Evolutionary conservation across 2,797 vertebrate genomes (phyloP), one percentile per base, ranked within the genome.

Genomic region (Oreochromis mossambicus): DNA sequence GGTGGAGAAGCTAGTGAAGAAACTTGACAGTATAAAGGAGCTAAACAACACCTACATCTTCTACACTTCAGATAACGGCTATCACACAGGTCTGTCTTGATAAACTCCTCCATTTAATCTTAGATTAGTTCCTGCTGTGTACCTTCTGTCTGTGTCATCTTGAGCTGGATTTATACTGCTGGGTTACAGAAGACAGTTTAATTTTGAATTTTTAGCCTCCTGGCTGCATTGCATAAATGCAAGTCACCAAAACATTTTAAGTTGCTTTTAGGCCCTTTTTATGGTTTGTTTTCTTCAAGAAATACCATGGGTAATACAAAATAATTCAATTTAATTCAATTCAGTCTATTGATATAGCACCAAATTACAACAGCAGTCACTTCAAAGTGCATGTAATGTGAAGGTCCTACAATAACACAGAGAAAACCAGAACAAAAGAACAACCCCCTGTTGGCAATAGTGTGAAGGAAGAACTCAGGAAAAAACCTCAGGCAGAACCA

Each of bases 51-150:
- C 97, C 9, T 97, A 96, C 89, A 91, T 97, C 91, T 93, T 97
- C 92, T 97, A 95, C 91, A 96, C 96, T 2, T 97, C 97, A 0
- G 97, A 97, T 88, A 96, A 97, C 14, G 97, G 97, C 83, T 97
- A 97, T 88, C 97, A 97, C 92, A 96, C 97, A 89, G 97, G 97
- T 97, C 82, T 10, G 68, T 52, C 17, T 38, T 75, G 68, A 50
- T 48, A 12, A 29, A 48, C 24, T 32, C 6, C 15, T 29, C 15
- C 6, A 17, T 48, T 50, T 29, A 75, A n/a, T 19, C 26, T 32
- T 46, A 8, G 68, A 19, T 75, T 75, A 73, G 68, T n/a, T 43
- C 6, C n/a, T 3, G 15, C 17, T 0, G 6, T 4, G 4, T 6
- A 6, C 3, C 19, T 70, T 48, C 29, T 73, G 21, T 70, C 32